A percentile compares a stretch with the other conserved stretches of the same genome.
These are phyloP conservation scores for Scrobipalpa costella DNA, from an alignment of 2,888 invertebrate species.

Conservation along the genomic window DNA sequence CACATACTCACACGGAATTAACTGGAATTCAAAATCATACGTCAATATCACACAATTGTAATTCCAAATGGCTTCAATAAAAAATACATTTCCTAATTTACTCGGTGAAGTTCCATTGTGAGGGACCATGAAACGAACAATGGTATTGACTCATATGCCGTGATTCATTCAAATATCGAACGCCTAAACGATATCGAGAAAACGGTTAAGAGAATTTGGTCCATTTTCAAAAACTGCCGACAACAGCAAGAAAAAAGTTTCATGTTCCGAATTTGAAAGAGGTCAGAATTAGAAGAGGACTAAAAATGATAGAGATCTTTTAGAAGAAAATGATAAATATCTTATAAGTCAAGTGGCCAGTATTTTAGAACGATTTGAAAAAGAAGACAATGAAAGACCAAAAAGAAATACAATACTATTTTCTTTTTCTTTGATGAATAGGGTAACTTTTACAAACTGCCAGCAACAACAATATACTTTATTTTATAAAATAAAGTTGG, in stretches of 20 bases:
- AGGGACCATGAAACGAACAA: constrained; percentile 55
- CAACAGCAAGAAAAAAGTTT: not conserved
- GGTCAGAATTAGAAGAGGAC: not conserved
- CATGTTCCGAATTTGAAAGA: too few species aligned
- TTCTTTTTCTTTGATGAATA: not conserved
- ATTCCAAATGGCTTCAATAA: constrained; percentile 74
- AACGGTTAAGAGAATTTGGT: constrained; percentile 27
- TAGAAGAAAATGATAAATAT: too few species aligned
- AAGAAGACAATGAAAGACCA: too few species aligned
- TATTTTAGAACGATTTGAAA: too few species aligned
- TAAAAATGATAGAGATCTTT: not conserved
- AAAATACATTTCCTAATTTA: constrained; percentile 80
- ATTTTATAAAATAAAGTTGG: constrained; percentile 60
- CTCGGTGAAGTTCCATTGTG: constrained; percentile 63
- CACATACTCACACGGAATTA: constrained; percentile 66
- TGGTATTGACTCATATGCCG: constrained; percentile 72
- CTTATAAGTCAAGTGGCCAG: too few species aligned
- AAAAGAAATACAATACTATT: too few species aligned
- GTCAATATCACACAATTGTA: constrained; percentile 58
- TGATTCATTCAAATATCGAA: constrained; percentile 73
- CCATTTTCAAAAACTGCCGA: constrained; percentile 16
- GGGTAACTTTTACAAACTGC: not conserved
- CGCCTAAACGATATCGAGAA: constrained; percentile 48
- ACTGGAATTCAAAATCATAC: constrained; percentile 53
- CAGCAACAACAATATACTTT: constrained; percentile 7